Conservation (phyloP, 2,113 vertebrate genomes). For the Girardinichthys multiradiatus region DNA sequence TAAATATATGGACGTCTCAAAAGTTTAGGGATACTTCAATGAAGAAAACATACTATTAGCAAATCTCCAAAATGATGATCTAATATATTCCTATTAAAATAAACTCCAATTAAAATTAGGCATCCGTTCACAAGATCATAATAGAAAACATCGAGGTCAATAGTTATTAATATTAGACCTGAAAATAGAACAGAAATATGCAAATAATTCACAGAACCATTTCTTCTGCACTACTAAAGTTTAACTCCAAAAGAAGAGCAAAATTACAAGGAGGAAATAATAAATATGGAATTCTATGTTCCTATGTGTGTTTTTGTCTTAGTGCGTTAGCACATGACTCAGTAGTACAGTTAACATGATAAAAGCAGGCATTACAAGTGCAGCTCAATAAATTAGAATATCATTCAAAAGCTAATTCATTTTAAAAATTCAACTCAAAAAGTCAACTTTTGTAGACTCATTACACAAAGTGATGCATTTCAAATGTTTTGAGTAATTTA, state of each 20-base stretch:
- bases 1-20: slow-evolving; percentile 43
- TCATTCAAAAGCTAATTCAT: not conserved
- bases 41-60: slow-evolving; percentile 42
- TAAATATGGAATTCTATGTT: slow-evolving; percentile 72
- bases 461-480: no score
- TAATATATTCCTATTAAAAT: slow-evolving; percentile 61
- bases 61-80: slow-evolving; percentile 62
- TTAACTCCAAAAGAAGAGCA: slow-evolving; percentile 55
- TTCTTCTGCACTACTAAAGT: slow-evolving; percentile 50
- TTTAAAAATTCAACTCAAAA: not conserved
- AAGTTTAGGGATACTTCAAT: slow-evolving; percentile 22
- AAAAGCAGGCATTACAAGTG: slow-evolving; percentile 39
- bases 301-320: slow-evolving; percentile 39
- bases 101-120: slow-evolving; percentile 60
- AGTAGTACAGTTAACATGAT: slow-evolving; percentile 76
- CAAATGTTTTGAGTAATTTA: not conserved
- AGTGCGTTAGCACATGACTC: slow-evolving; percentile 67
- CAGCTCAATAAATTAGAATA: not conserved
- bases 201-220: slow-evolving; percentile 63
- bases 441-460: not conserved
- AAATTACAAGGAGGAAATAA: slow-evolving; percentile 57
- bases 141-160: slow-evolving; percentile 38
- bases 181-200: slow-evolving; percentile 69
- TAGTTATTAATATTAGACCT: slow-evolving; percentile 50
- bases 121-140: slow-evolving; percentile 40